A percentile compares a stretch with the other conserved stretches of the same genome.
Evolutionary conservation across 2,797 vertebrate genomes (phyloP).

Genomic region (Chaetophractus vellerosus): DNA sequence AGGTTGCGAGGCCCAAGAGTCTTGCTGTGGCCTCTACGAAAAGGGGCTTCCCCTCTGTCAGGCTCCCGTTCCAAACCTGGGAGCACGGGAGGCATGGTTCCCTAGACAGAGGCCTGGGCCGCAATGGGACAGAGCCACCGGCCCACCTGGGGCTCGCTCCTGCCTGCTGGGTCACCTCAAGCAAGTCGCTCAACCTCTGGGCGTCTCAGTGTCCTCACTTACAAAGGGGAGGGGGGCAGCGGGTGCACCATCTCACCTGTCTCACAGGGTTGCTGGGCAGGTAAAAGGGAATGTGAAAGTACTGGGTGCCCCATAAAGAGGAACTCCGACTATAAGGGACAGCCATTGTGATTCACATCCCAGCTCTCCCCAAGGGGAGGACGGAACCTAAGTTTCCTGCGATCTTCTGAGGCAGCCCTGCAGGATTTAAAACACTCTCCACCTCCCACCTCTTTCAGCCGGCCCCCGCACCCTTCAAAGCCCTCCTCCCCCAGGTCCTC

Average conservation of each 20-base stretch:
- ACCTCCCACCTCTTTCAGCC: not conserved
- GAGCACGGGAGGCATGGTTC: no score
- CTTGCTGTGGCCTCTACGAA: not conserved
- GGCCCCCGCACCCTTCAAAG: accelerated
- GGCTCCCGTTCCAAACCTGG: no score
- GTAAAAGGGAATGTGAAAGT: not conserved
- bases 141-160: not conserved
- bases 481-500: not conserved
- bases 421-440: not conserved
- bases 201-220: not conserved
- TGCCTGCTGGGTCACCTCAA: slow-evolving; percentile 6
- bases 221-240: not conserved
- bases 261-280: not conserved
- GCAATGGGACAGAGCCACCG: not conserved
- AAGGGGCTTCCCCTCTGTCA: not conserved
- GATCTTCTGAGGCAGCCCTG: not conserved
- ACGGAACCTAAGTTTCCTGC: not conserved
- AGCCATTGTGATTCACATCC: not conserved
- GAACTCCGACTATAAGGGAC: not conserved
- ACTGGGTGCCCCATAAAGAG: not conserved
- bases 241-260: not conserved
- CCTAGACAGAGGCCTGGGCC: no score
- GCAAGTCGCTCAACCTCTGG: not conserved
- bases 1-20: not conserved
- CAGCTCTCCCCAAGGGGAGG: not conserved